Evolutionary conservation across 2,888 invertebrate genomes (phyloP).

Genomic region (Leptopterna dolabrata): DNA sequence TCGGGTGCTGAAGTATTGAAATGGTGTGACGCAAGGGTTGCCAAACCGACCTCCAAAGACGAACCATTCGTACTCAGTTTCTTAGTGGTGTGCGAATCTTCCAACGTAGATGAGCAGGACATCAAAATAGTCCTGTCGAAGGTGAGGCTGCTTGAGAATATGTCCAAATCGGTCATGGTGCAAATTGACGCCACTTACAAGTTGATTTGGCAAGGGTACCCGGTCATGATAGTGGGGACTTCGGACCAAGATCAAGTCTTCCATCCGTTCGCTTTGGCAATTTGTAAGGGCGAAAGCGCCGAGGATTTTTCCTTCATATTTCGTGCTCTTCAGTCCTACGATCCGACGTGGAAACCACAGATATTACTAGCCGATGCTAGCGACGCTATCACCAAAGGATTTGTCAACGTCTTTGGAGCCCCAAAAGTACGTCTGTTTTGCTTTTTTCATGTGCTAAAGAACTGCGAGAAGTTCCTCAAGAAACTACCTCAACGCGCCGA

Average conservation of each 20-base stretch:
- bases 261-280: not conserved
- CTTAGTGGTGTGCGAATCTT: not conserved
- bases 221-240: not conserved
- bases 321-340: not conserved
- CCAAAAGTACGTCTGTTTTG: not conserved
- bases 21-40: not conserved
- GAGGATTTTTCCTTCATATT: not conserved
- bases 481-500: not conserved
- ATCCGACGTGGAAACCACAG: not conserved
- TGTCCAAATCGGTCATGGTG: too few species aligned
- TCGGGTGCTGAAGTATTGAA: not conserved
- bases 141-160: not conserved
- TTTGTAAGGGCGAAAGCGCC: not conserved
- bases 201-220: slow-evolving; percentile 1
- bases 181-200: too few species aligned
- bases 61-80: not conserved
- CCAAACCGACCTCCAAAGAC: not conserved
- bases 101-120: not conserved
- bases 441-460: not conserved
- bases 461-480: not conserved
- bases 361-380: not conserved
- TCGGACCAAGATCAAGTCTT: too few species aligned
- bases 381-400: not conserved
- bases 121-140: not conserved
- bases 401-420: not conserved